phyloP scores from a whole-genome alignment of 2,888 invertebrate genomes.

The Chrysolina americana region DNA sequence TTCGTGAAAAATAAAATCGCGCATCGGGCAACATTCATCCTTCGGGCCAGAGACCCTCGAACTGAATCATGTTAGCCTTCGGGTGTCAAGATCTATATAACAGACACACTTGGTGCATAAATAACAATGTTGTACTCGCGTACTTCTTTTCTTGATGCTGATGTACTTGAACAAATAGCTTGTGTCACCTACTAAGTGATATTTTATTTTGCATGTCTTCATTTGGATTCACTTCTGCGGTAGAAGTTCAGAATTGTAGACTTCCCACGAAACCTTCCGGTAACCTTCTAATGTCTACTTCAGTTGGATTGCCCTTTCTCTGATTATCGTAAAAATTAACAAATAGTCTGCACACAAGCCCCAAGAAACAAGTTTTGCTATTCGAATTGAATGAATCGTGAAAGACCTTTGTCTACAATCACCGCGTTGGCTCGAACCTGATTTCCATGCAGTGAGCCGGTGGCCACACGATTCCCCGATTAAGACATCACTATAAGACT shows the following conservation, averaged over 20 bases:
- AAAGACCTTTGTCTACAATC: constrained; percentile 27
- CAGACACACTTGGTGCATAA: too few species aligned
- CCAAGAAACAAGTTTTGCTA: constrained; percentile 1
- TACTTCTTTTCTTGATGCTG: too few species aligned
- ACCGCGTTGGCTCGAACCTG: constrained; percentile 24
- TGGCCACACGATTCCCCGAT: constrained; percentile 62
- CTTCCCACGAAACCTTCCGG: neutral
- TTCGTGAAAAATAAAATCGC: too few species aligned
- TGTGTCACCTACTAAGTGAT: too few species aligned
- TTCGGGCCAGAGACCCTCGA: too few species aligned
- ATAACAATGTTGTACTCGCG: too few species aligned
- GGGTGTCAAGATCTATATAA: too few species aligned
- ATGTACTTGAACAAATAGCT: too few species aligned
- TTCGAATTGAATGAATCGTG: constrained; percentile 18
- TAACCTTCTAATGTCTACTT: neutral
- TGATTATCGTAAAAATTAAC: constrained; percentile 1
- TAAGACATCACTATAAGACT: constrained; percentile 63
- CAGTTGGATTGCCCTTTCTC: neutral
- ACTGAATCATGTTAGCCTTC: too few species aligned
- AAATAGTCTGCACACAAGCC: constrained; percentile 13
- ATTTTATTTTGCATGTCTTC: too few species aligned
- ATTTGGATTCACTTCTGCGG: too few species aligned
- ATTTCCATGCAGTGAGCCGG: constrained; percentile 50
- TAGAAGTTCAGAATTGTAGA: neutral
- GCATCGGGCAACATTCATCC: too few species aligned